Conservation (phyloP, 2,888 invertebrate species). For the Pollenia angustigena region DNA sequence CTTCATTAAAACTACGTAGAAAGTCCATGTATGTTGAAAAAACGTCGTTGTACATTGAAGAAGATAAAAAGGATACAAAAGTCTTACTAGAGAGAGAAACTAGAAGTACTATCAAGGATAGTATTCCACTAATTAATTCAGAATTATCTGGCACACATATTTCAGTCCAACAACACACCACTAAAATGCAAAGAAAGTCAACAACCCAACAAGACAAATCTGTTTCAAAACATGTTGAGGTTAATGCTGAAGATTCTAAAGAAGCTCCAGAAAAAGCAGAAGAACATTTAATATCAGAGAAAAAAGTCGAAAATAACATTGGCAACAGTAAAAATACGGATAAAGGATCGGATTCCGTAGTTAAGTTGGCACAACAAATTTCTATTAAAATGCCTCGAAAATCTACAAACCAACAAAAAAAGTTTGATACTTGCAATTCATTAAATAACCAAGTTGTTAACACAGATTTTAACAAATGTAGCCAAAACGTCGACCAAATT, state of each 20-base stretch:
- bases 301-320: not conserved
- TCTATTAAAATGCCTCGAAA: not conserved
- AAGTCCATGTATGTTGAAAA: conserved; percentile 36
- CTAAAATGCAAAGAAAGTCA: conserved; percentile 38
- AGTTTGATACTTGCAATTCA: not conserved
- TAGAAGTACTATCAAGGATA: not conserved
- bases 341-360: not conserved
- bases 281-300: not conserved
- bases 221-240: conserved; percentile 43
- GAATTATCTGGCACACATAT: not conserved
- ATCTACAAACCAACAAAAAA: not conserved
- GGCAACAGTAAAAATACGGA: not conserved
- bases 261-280: not conserved
- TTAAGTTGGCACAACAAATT: not conserved
- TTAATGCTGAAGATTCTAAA: not conserved
- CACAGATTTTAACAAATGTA: not conserved
- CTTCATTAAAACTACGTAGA: conserved; percentile 19
- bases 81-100: not conserved
- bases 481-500: not conserved
- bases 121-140: not conserved
- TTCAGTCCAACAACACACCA: not conserved
- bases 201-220: conserved; percentile 29
- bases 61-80: not conserved
- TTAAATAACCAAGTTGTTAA: not conserved
- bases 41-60: not conserved